These are phyloP conservation scores for Xenotilapia caudafasciata DNA, from an alignment of 2,113 vertebrate species.

Conservation along the genomic window DNA sequence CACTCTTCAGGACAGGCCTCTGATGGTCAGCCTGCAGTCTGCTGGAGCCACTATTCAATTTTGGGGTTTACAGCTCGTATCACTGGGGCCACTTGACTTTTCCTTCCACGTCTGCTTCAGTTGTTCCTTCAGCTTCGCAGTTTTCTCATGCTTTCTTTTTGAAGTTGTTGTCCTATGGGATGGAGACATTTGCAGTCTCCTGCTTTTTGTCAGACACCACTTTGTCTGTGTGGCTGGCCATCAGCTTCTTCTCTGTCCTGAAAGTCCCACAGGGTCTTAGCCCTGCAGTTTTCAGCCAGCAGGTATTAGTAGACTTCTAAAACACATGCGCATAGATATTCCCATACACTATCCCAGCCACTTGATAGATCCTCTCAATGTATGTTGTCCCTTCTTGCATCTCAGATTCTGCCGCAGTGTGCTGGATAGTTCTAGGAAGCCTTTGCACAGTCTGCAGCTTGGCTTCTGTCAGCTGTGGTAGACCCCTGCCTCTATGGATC, in stretches of 20 bases:
- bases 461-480: background rate
- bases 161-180: background rate
- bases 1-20: background rate
- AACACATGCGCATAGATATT: background rate
- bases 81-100: background rate
- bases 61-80: background rate
- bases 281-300: background rate
- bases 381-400: background rate
- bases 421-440: background rate
- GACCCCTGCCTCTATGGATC: background rate
- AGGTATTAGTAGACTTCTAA: background rate
- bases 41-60: background rate
- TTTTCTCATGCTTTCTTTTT: background rate
- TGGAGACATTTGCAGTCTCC: background rate
- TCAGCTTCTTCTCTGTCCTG: background rate
- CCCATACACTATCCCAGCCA: rapidly evolving
- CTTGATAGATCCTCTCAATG: background rate
- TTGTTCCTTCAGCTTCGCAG: background rate
- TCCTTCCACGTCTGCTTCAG: rapidly evolving
- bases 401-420: rapidly evolving
- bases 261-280: background rate
- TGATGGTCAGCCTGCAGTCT: background rate
- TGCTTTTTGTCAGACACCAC: background rate
- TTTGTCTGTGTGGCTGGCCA: background rate
- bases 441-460: background rate